These are phyloP conservation scores for Danio kyathit DNA, from an alignment of 2,797 vertebrate species.

Conservation along the genomic window DNA sequence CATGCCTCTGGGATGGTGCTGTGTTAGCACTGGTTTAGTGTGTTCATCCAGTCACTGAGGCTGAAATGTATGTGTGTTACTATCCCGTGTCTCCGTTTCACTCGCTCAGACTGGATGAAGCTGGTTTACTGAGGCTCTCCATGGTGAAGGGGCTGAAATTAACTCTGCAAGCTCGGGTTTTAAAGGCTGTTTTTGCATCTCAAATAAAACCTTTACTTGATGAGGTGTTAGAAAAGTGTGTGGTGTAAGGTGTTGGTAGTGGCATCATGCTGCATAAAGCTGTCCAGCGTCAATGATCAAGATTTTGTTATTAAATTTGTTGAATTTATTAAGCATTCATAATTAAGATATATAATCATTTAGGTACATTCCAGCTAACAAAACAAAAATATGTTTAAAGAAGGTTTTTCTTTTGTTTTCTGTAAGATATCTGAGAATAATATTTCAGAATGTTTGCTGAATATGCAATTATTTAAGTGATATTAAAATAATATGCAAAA, in stretches of 20 bases:
- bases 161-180: constrained; percentile 35
- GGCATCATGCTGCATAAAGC: constrained; percentile 3
- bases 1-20: background rate
- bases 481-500: too few relatives aligned
- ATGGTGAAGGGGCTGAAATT: constrained; percentile 45
- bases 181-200: background rate
- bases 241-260: background rate
- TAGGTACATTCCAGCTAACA: too few relatives aligned
- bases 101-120: constrained; percentile 37
- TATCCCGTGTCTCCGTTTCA: background rate
- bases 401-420: too few relatives aligned
- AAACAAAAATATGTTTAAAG: too few relatives aligned
- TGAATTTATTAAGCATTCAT: too few relatives aligned
- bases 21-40: background rate
- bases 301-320: background rate
- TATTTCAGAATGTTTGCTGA: too few relatives aligned
- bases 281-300: background rate
- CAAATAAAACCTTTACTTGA: constrained; percentile 1
- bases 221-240: background rate
- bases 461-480: too few relatives aligned
- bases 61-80: constrained; percentile 24
- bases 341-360: too few relatives aligned
- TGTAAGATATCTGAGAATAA: too few relatives aligned
- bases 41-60: constrained; percentile 4
- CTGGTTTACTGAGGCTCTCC: constrained; percentile 30